A percentile compares a stretch with the other conserved stretches of the same genome.
phyloP scores from a whole-genome alignment of 2,797 vertebrate species.

The Aphelocoma californica region DNA sequence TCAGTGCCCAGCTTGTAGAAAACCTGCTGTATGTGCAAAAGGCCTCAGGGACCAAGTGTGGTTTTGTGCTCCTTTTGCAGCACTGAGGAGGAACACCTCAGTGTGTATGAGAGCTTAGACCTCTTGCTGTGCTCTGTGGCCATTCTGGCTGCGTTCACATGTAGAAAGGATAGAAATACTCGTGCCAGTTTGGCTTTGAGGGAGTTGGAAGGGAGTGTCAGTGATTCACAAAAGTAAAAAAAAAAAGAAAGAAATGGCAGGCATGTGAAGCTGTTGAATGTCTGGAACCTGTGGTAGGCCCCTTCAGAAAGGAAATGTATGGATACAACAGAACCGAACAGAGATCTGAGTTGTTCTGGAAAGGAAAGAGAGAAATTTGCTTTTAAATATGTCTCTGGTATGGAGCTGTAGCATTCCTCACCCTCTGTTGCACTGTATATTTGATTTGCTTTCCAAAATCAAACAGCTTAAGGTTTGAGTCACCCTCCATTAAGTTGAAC shows the following conservation, averaged over 20 bases:
- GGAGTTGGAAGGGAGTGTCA: background rate
- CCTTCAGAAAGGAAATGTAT: background rate
- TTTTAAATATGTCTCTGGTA: background rate
- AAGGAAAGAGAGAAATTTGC: background rate
- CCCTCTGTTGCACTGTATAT: background rate
- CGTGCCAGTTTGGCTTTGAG: background rate
- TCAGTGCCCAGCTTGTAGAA: background rate
- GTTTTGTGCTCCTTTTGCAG: background rate
- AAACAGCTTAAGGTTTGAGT: constrained; percentile 36
- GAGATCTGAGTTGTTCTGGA: background rate
- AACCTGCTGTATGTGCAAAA: background rate
- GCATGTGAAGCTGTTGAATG: background rate
- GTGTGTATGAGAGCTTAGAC: background rate
- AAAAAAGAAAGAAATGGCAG: background rate
- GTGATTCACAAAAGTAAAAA: background rate
- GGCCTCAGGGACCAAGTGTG: background rate
- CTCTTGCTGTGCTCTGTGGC: background rate
- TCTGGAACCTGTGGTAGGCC: background rate
- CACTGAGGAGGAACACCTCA: background rate
- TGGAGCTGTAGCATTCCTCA: background rate
- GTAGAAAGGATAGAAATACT: background rate
- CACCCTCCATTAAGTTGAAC: constrained; percentile 20
- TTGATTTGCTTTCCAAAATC: constrained; percentile 33
- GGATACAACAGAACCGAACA: background rate
- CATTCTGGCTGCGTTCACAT: fast-evolving